Percentiles rank a stretch among this genome's conserved stretches.
Conservation (phyloP, 2,113 vertebrate genomes). For the Thunnus thynnus region DNA sequence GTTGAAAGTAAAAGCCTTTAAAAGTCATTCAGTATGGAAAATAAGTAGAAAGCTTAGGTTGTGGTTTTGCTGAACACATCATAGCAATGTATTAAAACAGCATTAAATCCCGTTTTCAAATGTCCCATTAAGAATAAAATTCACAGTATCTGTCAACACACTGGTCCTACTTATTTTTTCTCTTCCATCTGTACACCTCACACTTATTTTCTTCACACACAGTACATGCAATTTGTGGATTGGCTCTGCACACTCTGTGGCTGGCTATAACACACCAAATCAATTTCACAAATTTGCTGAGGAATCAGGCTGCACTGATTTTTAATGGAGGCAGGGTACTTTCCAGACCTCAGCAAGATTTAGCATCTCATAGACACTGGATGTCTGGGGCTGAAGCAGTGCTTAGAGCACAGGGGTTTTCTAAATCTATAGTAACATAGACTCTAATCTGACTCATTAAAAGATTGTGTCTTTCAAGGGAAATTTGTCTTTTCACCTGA, state of each 20-base stretch:
- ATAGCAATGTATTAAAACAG: background rate
- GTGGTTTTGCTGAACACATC: constrained; percentile 15
- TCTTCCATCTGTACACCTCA: constrained; percentile 39
- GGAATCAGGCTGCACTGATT: constrained; percentile 42
- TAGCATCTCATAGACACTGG: constrained; percentile 19
- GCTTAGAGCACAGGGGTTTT: background rate
- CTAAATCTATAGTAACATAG: background rate
- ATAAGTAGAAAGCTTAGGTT: background rate
- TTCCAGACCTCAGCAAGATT: constrained; percentile 51
- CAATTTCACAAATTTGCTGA: constrained; percentile 52
- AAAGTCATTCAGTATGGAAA: constrained; percentile 13
- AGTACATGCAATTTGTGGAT: constrained; percentile 34
- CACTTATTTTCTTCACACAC: constrained; percentile 20
- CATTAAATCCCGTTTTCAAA: constrained; percentile 19
- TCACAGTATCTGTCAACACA: constrained; percentile 27
- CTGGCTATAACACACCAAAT: constrained; percentile 56
- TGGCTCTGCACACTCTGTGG: constrained; percentile 43
- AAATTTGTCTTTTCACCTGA: background rate
- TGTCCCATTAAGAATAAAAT: constrained; percentile 17
- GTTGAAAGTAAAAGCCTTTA: constrained; percentile 18
- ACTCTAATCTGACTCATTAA: background rate
- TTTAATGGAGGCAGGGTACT: constrained; percentile 36
- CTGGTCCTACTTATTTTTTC: constrained; percentile 11
- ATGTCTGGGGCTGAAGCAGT: constrained; percentile 9
- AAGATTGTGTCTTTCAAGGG: background rate